Evolutionary conservation across 2,888 invertebrate species (phyloP), one percentile per base, ranked within the genome.

Genomic region (Ischnus inquisitorius): DNA sequence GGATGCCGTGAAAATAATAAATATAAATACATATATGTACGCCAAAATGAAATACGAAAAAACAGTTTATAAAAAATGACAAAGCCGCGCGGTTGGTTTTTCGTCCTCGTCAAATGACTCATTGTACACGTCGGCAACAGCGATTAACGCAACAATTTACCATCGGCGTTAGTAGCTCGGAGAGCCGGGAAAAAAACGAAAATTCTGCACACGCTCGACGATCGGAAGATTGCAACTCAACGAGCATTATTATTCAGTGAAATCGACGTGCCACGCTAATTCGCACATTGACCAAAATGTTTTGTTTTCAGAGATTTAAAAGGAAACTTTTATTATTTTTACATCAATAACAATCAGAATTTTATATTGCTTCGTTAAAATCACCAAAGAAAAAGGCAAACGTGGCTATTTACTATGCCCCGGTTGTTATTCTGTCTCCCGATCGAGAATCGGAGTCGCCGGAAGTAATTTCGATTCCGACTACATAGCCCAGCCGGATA

Each of bases 401-500:
- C 6, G 6, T 60, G 28, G 28, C 5, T 60, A n/a, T 43, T 75
- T 28, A 5, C 60, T 34, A 5, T n/a, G 10, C 25, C n/a, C n/a
- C n/a, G 19, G 22, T 43, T 69, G 19, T 64, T 65, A 76, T 82
- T 57, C 74, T 62, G 34, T 22, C 48, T 48, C 46, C 41, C 25
- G 67, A 76, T 43, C 60, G 54, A 71, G 34, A 57, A 57, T 25
- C 48, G 28, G 68, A 25, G 46, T 71, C 72, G 16, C 34, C 34
- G 10, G 60, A 65, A 60, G 51, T 74, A 54, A 77, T 78, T 62
- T 54, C 65, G 62, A 48, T 62, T 10, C 34, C 16, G 41, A 22
- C 51, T 10, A 64, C 51, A 19, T 64, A 41, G 28, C 54, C 48
- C 43, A 71, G 51, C 75, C 72, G 80, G 68, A 83, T 80, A 80